Base-by-base conservation (phyloP, 2,888 invertebrate species). In the Cerastis leucographa region DNA sequence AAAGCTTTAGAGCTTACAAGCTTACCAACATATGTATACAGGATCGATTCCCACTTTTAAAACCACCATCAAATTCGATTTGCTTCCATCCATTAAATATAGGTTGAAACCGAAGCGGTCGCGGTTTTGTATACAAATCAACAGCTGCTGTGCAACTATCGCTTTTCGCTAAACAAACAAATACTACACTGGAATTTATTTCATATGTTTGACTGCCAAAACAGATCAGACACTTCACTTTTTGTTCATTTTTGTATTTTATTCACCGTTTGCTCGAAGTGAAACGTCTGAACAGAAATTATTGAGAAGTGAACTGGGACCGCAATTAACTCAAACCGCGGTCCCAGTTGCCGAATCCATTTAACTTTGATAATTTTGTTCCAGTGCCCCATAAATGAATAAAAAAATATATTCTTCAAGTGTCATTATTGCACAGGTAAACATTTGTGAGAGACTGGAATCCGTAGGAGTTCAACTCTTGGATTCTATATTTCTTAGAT, bases 61-160 rank as follows among this genome's bases (percentile, higher is more conserved):
- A 83, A 70, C 80, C 72, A 49, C 75, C 70, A 83, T 83, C 72
- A 72, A 83, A 79, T 79, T 83, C 75, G 70, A 83, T 83, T 83
- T 83, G 66, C 59, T 70, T 75, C 35, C 17, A 68, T 74, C 70
- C 75, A 83, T 83, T 83, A 83, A 83, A 83, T 67, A 79, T 79
- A 75, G 75, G 59, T 79, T 71, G 71, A 62, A 70, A 83, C 83
- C 62, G 66, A 59, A 44, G 14, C 72, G 59, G 25, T 61, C 56
- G 75, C 49, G 79, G 83, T 76, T 83, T 74, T 78, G 72, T 75
- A 75, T 64, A 79, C 25, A 71, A 84, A 62, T 35, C 71, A 51
- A 77, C 76, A 72, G 46, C 61, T 83, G 67, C 66, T 75, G 65
- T 83, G 59, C 19, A 17, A 67, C 59, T 46, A 68, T 73, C 29